These are phyloP conservation scores for Drosophila longiperda DNA, from an alignment of 2,888 invertebrate genomes.

Conservation along the genomic window DNA sequence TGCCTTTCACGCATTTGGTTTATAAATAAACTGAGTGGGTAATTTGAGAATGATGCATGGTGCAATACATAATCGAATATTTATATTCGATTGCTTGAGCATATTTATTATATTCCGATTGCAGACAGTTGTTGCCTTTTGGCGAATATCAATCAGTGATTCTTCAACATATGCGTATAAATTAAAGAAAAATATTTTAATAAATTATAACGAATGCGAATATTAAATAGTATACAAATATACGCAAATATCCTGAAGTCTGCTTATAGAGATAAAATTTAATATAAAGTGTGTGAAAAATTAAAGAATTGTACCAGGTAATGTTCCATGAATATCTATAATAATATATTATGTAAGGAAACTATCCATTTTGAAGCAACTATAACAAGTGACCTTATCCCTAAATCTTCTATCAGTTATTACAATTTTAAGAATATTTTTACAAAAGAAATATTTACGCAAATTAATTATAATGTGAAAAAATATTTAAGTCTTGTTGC, in stretches of 20 bases:
- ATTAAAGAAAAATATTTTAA: conserved; percentile 13
- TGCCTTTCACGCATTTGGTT: conserved; percentile 19
- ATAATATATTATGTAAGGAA: neutral
- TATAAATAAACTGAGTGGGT: conserved; percentile 52
- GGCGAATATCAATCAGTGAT: conserved; percentile 34
- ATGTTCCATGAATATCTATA: neutral
- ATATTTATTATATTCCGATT: conserved; percentile 8
- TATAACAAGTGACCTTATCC: neutral
- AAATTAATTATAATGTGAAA: neutral
- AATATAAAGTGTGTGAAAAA: neutral
- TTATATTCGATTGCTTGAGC: conserved; percentile 31
- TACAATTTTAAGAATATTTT: neutral
- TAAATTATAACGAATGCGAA: conserved; percentile 9
- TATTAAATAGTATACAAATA: neutral
- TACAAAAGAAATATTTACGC: neutral
- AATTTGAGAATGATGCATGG: conserved; percentile 60
- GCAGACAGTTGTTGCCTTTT: conserved; percentile 3
- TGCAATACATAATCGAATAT: conserved; percentile 42
- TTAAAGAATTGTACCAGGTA: neutral
- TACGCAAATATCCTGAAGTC: neutral
- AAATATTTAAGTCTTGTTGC: neutral
- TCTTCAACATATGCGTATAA: conserved; percentile 13
- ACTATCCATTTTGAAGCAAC: neutral
- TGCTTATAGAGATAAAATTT: too few relatives aligned
- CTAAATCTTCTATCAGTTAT: neutral